These are phyloP conservation scores for Prionace glauca DNA, from an alignment of 2,797 vertebrate species.

Conservation along the genomic window DNA sequence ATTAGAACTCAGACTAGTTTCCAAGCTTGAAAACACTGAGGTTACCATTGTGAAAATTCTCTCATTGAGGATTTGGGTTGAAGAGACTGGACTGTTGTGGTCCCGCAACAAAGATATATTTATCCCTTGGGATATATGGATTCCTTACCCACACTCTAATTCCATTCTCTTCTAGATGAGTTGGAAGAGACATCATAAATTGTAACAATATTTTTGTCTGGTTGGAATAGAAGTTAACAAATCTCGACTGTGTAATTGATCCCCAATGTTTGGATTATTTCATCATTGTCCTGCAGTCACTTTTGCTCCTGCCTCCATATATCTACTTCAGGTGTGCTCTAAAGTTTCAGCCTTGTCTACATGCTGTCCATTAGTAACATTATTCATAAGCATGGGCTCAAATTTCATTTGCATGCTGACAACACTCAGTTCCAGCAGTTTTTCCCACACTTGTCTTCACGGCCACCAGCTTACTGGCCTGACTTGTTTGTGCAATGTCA, in stretches of 20 bases:
- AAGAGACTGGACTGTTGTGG: too few species aligned
- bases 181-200: neutral
- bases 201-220: neutral
- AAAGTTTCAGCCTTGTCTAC: neutral
- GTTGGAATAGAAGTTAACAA: neutral
- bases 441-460: neutral
- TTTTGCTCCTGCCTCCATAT: neutral
- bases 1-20: neutral
- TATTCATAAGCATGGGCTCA: neutral
- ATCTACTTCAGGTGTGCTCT: neutral
- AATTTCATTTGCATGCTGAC: neutral
- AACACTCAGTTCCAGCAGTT: neutral
- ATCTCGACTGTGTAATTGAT: neutral
- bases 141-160: neutral
- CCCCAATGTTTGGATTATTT: neutral
- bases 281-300: neutral
- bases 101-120: too few species aligned
- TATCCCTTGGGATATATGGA: too few species aligned
- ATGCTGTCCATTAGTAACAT: neutral
- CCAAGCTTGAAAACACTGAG: neutral
- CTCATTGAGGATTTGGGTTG: too few species aligned
- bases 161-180: neutral
- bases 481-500: neutral
- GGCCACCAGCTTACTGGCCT: neutral
- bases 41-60: neutral